These are phyloP conservation scores for Leptodactylus fuscus DNA, from an alignment of 2,113 vertebrate species.

Conservation along the genomic window DNA sequence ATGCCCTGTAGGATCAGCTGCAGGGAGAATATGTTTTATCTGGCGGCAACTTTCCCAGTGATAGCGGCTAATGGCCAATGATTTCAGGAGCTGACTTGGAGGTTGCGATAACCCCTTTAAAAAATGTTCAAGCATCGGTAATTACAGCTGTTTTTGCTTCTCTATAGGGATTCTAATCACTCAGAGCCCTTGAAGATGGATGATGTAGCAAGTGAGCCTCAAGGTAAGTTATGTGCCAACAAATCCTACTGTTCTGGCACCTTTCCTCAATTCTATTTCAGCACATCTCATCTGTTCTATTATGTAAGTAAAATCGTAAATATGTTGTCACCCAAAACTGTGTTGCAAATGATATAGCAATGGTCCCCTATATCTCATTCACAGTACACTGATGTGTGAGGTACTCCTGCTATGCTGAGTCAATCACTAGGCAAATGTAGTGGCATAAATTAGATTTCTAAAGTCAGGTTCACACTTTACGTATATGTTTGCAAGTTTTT, in stretches of 20 bases:
- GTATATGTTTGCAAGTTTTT: background rate
- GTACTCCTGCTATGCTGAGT: background rate
- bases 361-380: background rate
- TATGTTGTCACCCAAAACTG: background rate
- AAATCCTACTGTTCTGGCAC: background rate
- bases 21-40: too few relatives aligned
- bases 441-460: background rate
- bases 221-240: conserved; percentile 56
- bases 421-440: background rate
- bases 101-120: too few relatives aligned
- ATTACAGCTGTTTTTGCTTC: too few relatives aligned
- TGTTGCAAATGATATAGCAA: background rate
- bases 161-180: conserved; percentile 51
- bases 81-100: too few relatives aligned
- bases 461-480: background rate
- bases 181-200: conserved; percentile 26
- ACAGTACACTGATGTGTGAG: background rate
- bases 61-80: too few relatives aligned
- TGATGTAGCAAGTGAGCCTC: background rate
- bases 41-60: background rate
- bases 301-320: background rate
- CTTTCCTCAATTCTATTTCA: background rate
- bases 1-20: too few relatives aligned
- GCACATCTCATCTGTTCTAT: background rate
- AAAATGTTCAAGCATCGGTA: too few relatives aligned